Evolutionary conservation across 2,888 invertebrate genomes (phyloP), one percentile per base, ranked within the genome.

Genomic region (Dusona sp.): DNA sequence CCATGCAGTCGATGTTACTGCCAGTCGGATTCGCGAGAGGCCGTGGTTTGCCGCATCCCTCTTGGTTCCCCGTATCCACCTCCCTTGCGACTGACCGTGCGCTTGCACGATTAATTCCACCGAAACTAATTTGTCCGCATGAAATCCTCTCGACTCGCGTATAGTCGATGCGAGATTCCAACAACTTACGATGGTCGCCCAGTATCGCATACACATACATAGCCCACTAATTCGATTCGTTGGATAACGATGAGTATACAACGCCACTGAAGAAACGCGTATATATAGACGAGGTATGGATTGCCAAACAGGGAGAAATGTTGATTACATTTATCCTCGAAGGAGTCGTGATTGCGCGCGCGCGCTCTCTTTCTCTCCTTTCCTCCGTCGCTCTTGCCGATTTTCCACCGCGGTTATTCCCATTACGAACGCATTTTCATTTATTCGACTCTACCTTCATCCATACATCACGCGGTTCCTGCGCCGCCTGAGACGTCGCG

Each of bases 101-200:
- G 85, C 89, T 84, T 88, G 88, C 90, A 88, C 91, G 90, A 91
- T 92, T 92, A 92, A 92, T 92, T 90, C 89, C 89, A 90, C 90
- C 88, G 90, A 91, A 92, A 92, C 90, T 92, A 92, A 92, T 92
- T 92, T 91, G 90, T 90, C 88, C 89, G 88, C 86, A 88, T 89
- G 90, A 91, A 85, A 90, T 90, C 90, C 89, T 90, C 90, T 89
- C 90, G 89, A 89, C 90, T 84, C 89, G 86, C 2, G 16, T 73
- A 48, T 22, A 70, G 51, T 65, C 65, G 45, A 36, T 74, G 25
- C 45, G 61, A 61, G 61, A 61, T 61, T 61, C 29, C 61, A 57
- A 4, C 61, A 61, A 29, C 9, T 25, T 48, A 48, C 48, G 48
- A 19, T 48, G 0, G 19, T 19, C 48, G 48, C 19, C 48, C 48